These are phyloP conservation scores for Lophotriccus pileatus DNA, from an alignment of 2,797 vertebrate species.

Conservation along the genomic window DNA sequence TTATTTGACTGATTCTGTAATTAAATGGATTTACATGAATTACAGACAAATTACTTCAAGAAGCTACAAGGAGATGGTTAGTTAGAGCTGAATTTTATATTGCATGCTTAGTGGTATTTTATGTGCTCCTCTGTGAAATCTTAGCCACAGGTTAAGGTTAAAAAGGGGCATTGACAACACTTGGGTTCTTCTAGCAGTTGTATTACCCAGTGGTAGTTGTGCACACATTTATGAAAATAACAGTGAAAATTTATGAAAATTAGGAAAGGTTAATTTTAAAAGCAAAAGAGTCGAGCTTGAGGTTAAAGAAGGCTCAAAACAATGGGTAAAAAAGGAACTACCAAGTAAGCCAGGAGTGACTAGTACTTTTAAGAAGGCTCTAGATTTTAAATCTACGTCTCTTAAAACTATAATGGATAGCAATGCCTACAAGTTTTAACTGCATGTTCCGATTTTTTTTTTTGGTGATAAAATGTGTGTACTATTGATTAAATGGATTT, in stretches of 20 bases:
- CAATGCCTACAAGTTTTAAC: neutral
- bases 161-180: neutral
- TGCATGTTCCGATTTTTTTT: neutral
- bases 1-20: constrained; percentile 21
- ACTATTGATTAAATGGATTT: neutral
- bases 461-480: neutral
- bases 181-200: neutral
- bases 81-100: constrained; percentile 19
- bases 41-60: neutral
- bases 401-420: neutral
- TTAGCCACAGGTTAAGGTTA: neutral
- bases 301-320: neutral
- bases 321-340: neutral
- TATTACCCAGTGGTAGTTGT: neutral
- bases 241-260: neutral
- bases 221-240: neutral
- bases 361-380: neutral
- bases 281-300: neutral
- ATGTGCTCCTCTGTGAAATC: neutral
- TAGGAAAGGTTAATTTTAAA: neutral
- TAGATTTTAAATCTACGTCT: neutral
- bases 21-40: constrained; percentile 22
- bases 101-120: neutral
- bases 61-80: neutral
- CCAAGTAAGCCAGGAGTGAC: neutral